phyloP scores from a whole-genome alignment of 2,797 vertebrate genomes.

The Avahi laniger region DNA sequence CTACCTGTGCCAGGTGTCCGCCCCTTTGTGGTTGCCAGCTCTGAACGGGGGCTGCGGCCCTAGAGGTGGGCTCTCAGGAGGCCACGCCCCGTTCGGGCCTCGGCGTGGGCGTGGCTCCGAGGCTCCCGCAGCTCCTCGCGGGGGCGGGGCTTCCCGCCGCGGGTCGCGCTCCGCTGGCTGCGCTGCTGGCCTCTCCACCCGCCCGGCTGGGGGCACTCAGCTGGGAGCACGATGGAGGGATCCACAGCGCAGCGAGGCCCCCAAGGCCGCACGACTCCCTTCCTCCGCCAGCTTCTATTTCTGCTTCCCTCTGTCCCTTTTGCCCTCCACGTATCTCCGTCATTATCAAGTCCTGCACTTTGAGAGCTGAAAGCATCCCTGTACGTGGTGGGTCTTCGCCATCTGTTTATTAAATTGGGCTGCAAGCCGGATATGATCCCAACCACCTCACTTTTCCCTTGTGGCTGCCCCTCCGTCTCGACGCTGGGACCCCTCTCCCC shows the following conservation, averaged over 20 bases:
- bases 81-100: not conserved
- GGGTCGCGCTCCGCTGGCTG: rapidly evolving
- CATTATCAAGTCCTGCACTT: not conserved
- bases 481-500: not conserved
- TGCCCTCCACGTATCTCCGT: not conserved
- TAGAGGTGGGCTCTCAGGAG: rapidly evolving
- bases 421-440: not conserved
- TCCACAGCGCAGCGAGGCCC: rapidly evolving
- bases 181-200: not conserved
- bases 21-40: not conserved
- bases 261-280: not conserved
- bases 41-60: rapidly evolving
- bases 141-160: not conserved
- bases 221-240: not conserved
- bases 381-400: not conserved
- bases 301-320: not conserved
- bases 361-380: not conserved
- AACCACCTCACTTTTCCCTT: not conserved
- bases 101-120: not conserved
- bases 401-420: not conserved
- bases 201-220: no score
- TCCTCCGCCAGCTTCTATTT: not conserved
- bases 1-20: not conserved
- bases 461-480: not conserved
- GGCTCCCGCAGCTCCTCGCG: not conserved